Base-by-base conservation (phyloP, 2,888 invertebrate species). In the Drosophila setosimentum region DNA sequence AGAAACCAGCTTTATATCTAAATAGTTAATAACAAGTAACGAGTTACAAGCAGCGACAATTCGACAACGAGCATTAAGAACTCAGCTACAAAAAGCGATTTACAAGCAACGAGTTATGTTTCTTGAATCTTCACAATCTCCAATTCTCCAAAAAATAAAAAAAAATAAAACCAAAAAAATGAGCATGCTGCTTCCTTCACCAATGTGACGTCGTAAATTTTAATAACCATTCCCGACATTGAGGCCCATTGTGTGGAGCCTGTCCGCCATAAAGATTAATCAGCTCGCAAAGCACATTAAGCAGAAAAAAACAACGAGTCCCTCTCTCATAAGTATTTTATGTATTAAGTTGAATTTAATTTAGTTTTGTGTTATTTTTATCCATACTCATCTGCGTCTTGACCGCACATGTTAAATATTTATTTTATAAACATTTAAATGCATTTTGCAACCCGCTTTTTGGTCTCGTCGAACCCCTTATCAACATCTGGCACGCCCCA, bases 261-360 rank as follows among this genome's bases (percentile, higher is more conserved):
- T 24, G 58, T 32, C 27, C 27, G 7, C 79, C 84, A 87, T 85
- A 78, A 87, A 85, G 89, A 88, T 88, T 68, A 62, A 87, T 86
- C 84, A 70, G 63, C 29, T 49, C 8, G 24, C 32, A 30, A 35
- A 51, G 50, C 5, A 48, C 40, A 62, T 73, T 37, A 48, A 27
- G 33, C 62, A 37, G 24, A 45, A 40, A 24, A 24, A 16, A 45
- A 54, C 40, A 64, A 42, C 32, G 32, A 50, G 50, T 24, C 21
- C 6, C 42, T 45, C 21, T 29, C 49, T 13, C 32, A 40, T 27
- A 49, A 33, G 30, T 30, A 24, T 24, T 54, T 53, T 45, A n/a
- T 53, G 49, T 42, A 13, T 53, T 37, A 18, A 69, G 27, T 51
- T 11, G 35, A 60, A 32, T 37, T 45, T 13, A 11, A 33, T 45